Conservation (phyloP, 1,140 invertebrate genomes). For the Drosophila murphyi region DNA sequence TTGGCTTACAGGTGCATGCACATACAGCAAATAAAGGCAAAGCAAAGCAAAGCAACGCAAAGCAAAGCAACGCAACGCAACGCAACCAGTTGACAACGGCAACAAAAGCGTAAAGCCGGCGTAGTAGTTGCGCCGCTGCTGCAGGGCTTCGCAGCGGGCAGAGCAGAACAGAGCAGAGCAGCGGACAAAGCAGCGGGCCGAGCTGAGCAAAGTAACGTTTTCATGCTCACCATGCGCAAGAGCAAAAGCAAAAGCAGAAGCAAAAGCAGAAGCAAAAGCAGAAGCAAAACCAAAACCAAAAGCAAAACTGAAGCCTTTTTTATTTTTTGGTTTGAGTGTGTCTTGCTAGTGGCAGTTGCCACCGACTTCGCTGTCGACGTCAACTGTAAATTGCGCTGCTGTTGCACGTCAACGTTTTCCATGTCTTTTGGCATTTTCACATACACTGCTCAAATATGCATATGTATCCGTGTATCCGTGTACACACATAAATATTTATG, state of each 20-base stretch:
- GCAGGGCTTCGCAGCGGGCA: conserved; percentile 25
- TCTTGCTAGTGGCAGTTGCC: neutral
- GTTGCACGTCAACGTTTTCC: conserved; percentile 34
- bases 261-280: conserved; percentile 12
- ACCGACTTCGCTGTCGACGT: conserved; percentile 10
- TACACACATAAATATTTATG: neutral
- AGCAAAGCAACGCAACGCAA: conserved; percentile 55
- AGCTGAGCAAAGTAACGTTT: conserved; percentile 28
- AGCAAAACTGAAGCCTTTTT: conserved; percentile 26
- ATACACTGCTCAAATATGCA: conserved; percentile 1
- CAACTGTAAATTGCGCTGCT: conserved; percentile 32
- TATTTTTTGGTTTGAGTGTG: conserved; percentile 4
- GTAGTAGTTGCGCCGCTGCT: conserved; percentile 1
- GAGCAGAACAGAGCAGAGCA: neutral
- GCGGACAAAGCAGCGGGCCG: neutral
- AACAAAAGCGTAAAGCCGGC: conserved; percentile 20
- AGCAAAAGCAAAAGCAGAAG: too few relatives aligned
- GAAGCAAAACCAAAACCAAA: neutral
- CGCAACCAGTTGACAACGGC: conserved; percentile 66
- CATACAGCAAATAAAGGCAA: conserved; percentile 9
- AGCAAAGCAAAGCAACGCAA: neutral
- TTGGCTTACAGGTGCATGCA: conserved; percentile 24
- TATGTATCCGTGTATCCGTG: neutral
- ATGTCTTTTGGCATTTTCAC: conserved; percentile 44
- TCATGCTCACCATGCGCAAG: conserved; percentile 36